Evolutionary conservation across 2,797 vertebrate species (phyloP), one percentile per base, ranked within the genome.

Genomic region (Falco cherrug): DNA sequence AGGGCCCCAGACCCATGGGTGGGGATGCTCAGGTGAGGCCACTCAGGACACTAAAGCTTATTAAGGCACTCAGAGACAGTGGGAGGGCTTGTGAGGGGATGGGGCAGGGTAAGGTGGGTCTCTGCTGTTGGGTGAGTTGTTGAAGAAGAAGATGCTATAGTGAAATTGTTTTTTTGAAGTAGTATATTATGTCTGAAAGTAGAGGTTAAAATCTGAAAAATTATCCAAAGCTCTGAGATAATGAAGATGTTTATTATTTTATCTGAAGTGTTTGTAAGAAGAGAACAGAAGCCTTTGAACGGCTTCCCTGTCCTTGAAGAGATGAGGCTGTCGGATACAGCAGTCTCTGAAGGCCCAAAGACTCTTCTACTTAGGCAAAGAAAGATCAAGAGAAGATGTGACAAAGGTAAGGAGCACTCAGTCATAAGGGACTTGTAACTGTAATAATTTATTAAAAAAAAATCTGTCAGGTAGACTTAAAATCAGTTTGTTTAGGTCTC

Each of bases 61-160:
- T 67, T 35, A 83, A 89, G 37, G 43, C 33, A 10, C 33, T 61
- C 31, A 48, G 39, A 39, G 26, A 19, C 4, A 2, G 0, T 13
- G 10, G 0, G 19, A 8, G 4, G 6, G 3, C 1, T 65, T 7
- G 1, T 0, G 0, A 11, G 12, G 24, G 31, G 15, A 2, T 0
- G 1, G 24, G 35, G 24, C 1, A 37, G 25, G 4, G 5, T 5
- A 24, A 17, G 12, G 8, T 10, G 8, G 4, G 10, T 1, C 10
- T 60, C 1, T 59, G 20, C 5, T 81, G 1, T 10, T 17, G 13
- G 9, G 10, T 2, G 76, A 15, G 2, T 9, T 84, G 15, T 0
- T 63, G 45, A 19, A 18, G 17, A 16, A 26, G 5, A 20, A 41
- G 39, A 5, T 9, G 3, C 12, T 56, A 3, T 11, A 9, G 3